A percentile compares a stretch with the other conserved stretches of the same genome.
Conservation (phyloP, 2,113 vertebrate genomes). For the Heterocephalus glaber region DNA sequence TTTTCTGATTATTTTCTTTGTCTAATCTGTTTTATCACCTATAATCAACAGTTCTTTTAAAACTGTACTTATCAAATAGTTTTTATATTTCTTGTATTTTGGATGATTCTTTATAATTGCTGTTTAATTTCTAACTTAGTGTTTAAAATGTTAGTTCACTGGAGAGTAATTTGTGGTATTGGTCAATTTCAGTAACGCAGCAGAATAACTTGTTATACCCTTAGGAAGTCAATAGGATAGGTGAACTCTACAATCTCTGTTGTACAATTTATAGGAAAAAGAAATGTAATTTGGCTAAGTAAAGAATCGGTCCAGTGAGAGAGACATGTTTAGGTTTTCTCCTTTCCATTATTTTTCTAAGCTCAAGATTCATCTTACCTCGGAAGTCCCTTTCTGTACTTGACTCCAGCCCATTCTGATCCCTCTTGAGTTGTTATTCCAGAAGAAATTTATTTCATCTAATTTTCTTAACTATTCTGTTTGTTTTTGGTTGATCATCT, state of each 20-base stretch:
- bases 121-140: slow-evolving; percentile 11
- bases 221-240: not conserved
- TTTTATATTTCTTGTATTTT: not conserved
- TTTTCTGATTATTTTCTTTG: not conserved
- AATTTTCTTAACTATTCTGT: not conserved
- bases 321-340: not conserved
- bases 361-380: not conserved
- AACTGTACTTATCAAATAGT: not conserved
- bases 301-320: not conserved
- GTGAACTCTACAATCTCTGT: not conserved
- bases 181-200: not conserved
- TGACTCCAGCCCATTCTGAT: not conserved
- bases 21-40: not conserved
- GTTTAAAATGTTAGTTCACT: not conserved
- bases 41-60: not conserved
- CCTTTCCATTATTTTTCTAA: not conserved
- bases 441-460: not conserved
- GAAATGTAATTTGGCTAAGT: not conserved
- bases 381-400: not conserved
- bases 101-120: not conserved
- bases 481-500: not conserved
- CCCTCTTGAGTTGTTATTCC: not conserved
- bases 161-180: not conserved
- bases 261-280: not conserved
- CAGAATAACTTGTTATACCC: not conserved